A percentile compares a stretch with the other conserved stretches of the same genome.
These are phyloP conservation scores for Ptychobarbus kaznakovi DNA, from an alignment of 2,797 vertebrate genomes.

Conservation along the genomic window DNA sequence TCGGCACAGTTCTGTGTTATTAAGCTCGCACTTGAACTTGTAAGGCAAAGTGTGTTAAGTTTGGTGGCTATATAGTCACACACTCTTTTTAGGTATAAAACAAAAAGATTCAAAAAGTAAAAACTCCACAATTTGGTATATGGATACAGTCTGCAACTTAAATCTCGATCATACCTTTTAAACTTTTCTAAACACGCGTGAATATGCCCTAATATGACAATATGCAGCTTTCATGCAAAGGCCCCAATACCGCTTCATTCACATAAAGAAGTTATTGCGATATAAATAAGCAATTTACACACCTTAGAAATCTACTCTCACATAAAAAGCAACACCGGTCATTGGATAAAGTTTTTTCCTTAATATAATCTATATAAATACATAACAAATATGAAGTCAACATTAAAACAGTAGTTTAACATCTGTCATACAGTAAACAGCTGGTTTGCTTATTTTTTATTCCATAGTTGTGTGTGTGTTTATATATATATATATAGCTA, in stretches of 20 bases:
- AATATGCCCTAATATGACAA: constrained; percentile 81
- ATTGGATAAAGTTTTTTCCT: constrained; percentile 81
- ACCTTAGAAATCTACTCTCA: constrained; percentile 84
- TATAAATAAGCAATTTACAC: constrained; percentile 87
- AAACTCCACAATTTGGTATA: constrained; percentile 85
- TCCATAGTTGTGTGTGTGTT: constrained; percentile 54
- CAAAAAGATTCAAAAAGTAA: constrained; percentile 80
- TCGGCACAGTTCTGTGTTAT: constrained; percentile 84
- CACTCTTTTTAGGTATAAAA: constrained; percentile 84
- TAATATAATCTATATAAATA: constrained; percentile 90
- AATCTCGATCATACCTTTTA: constrained; percentile 74
- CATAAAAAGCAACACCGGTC: constrained; percentile 82
- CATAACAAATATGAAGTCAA: constrained; percentile 83
- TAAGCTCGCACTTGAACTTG: constrained; percentile 82
- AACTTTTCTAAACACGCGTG: constrained; percentile 79
- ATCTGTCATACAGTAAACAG: constrained; percentile 82
- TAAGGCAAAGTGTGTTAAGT: constrained; percentile 88
- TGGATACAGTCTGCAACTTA: constrained; percentile 81
- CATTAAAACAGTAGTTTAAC: constrained; percentile 82
- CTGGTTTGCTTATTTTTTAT: constrained; percentile 75
- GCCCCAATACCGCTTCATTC: constrained; percentile 83
- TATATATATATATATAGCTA: constrained; percentile 55
- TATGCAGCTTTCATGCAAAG: constrained; percentile 87
- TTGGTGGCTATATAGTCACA: constrained; percentile 85
- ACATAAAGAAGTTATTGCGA: constrained; percentile 84